A percentile compares a stretch with the other conserved stretches of the same genome.
Evolutionary conservation across 2,888 invertebrate genomes (phyloP).

Genomic region (Trisateles emortualis): DNA sequence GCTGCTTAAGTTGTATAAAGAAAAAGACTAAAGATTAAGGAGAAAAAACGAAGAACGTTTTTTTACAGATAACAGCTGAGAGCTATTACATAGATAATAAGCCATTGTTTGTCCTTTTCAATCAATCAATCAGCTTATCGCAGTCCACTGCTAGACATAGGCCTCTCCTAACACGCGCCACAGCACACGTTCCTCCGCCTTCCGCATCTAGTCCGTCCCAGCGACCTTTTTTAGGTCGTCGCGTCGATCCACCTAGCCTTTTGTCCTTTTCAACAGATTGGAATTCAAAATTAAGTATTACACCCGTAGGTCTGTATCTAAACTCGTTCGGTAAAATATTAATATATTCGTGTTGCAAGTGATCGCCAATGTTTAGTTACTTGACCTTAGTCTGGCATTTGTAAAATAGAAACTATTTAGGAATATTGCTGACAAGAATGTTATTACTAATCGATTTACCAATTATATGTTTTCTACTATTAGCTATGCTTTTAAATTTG

Average conservation of each 20-base stretch:
- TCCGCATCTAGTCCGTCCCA: no score
- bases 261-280: slow-evolving; percentile 3
- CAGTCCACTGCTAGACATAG: no score
- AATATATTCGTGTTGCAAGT: slow-evolving; percentile 54
- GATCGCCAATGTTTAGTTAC: slow-evolving; percentile 53
- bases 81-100: neutral
- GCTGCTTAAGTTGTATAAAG: no score
- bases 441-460: neutral
- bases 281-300: slow-evolving; percentile 31
- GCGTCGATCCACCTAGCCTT: no score
- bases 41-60: no score
- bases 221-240: no score
- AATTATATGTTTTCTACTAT: neutral
- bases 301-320: slow-evolving; percentile 30
- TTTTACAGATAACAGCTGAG: no score
- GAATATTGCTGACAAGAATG: slow-evolving; percentile 43
- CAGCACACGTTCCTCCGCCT: no score
- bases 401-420: slow-evolving; percentile 45
- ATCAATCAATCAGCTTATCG: no score
- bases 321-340: slow-evolving; percentile 49
- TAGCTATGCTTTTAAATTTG: no score
- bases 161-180: no score
- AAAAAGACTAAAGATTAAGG: no score
- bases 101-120: neutral
- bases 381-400: slow-evolving; percentile 50